A percentile compares a stretch with the other conserved stretches of the same genome.
Conservation (phyloP, 2,888 invertebrate genomes). For the Lycophotia porphyrea region DNA sequence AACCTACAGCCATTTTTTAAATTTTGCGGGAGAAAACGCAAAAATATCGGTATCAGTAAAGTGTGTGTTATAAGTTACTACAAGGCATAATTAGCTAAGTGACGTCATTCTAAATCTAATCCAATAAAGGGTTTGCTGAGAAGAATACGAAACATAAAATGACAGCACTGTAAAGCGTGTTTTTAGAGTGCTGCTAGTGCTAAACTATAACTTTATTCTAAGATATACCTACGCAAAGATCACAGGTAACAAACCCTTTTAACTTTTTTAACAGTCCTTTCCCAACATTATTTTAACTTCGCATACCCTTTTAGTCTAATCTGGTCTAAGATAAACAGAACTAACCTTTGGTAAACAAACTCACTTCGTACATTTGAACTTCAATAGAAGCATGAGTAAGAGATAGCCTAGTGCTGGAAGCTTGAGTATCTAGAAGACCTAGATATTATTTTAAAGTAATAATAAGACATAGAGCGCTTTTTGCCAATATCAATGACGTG, state of each 20-base stretch:
- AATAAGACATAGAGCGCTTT: neutral
- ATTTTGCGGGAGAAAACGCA: too few relatives aligned
- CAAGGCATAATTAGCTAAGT: neutral
- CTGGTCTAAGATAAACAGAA: slow-evolving; percentile 43
- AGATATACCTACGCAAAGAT: neutral
- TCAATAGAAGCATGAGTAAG: slow-evolving; percentile 8
- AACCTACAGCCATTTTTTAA: too few relatives aligned
- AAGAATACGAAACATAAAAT: neutral
- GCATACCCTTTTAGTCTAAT: slow-evolving; percentile 37
- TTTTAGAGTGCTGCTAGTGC: too few relatives aligned
- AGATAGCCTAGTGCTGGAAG: too few relatives aligned
- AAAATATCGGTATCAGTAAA: too few relatives aligned
- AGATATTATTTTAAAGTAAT: neutral
- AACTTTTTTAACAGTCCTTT: slow-evolving; percentile 30
- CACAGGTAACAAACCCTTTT: slow-evolving; percentile 2
- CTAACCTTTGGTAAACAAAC: slow-evolving; percentile 40
- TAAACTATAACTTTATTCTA: neutral
- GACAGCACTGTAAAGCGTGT: neutral
- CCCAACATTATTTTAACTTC: slow-evolving; percentile 38
- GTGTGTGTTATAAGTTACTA: too few relatives aligned
- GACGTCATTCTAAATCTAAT: neutral
- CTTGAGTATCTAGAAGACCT: neutral
- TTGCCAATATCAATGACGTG: neutral
- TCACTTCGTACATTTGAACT: slow-evolving; percentile 29
- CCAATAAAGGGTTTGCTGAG: neutral